Evolutionary conservation across 2,888 invertebrate genomes (phyloP).

Genomic region (Cephus runcator): DNA sequence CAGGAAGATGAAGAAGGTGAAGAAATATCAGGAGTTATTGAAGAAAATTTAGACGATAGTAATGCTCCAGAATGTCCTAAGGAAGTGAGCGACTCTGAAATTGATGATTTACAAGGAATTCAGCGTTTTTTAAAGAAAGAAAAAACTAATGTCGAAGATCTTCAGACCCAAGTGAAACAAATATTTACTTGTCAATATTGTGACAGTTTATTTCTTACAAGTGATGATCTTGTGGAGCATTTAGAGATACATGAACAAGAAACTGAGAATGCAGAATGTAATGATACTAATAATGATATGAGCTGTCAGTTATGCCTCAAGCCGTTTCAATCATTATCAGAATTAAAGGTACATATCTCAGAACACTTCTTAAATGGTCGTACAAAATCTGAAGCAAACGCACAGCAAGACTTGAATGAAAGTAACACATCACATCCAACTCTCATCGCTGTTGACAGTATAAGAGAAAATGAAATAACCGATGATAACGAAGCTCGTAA

Average conservation of each 20-base stretch:
- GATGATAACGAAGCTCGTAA: neutral
- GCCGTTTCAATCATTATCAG: constrained; percentile 36
- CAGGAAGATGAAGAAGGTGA: constrained; percentile 2
- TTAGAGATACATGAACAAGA: constrained; percentile 18
- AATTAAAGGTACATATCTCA: constrained; percentile 44
- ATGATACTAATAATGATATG: constrained; percentile 22
- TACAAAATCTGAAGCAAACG: constrained; percentile 13
- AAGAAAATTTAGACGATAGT: constrained; percentile 21
- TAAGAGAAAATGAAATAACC: neutral
- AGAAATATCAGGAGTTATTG: constrained; percentile 25
- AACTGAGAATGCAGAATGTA: constrained; percentile 18
- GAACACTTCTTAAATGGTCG: constrained; percentile 40
- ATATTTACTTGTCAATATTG: constrained; percentile 27
- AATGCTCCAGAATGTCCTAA: neutral
- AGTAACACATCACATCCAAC: neutral
- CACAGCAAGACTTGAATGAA: constrained; percentile 3
- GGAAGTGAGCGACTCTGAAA: constrained; percentile 2
- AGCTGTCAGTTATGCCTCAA: constrained; percentile 48
- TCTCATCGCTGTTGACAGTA: neutral
- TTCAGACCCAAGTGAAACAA: constrained; percentile 1
- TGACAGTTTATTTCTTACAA: constrained; percentile 25
- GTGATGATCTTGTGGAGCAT: constrained; percentile 23
- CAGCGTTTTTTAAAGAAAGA: constrained; percentile 11
- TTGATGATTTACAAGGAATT: constrained; percentile 12
- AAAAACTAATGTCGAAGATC: constrained; percentile 1